Percentiles rank a stretch among this genome's conserved stretches.
phyloP scores from a whole-genome alignment of 2,113 vertebrate species.

The Macroglossus sobrinus region DNA sequence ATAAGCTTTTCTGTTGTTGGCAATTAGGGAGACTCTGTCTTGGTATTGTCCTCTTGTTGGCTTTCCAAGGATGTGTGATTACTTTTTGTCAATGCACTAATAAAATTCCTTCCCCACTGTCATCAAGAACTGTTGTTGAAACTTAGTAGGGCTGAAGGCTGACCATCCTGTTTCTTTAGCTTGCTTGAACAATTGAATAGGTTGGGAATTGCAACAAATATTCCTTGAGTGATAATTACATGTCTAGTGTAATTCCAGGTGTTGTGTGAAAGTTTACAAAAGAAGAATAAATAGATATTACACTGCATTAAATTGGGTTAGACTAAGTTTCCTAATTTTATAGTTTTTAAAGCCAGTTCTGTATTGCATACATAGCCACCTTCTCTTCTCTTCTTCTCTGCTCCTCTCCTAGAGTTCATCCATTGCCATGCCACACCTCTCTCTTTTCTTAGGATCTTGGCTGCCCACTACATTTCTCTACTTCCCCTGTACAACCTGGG shows the following conservation, averaged over 20 bases:
- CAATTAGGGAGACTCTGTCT: not conserved
- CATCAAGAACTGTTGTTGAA: not conserved
- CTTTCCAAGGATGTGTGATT: not conserved
- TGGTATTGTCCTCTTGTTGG: not conserved
- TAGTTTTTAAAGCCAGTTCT: not conserved
- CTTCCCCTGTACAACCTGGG: not conserved
- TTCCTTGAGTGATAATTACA: not conserved
- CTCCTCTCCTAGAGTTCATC: not conserved
- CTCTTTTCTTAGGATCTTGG: not conserved
- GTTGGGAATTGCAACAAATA: not conserved
- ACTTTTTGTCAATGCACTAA: not conserved
- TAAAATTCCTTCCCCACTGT: not conserved
- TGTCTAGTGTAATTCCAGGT: not conserved
- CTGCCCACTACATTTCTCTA: not conserved
- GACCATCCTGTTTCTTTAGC: not conserved
- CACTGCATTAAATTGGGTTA: not conserved
- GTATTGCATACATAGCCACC: not conserved
- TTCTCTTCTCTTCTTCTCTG: not conserved
- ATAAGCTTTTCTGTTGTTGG: slow-evolving; percentile 6
- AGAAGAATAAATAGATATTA: not conserved
- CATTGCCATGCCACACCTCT: not conserved
- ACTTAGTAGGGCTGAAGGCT: not conserved
- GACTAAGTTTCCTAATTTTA: not conserved
- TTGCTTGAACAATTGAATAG: not conserved
- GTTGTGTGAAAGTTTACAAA: not conserved